Percentiles rank a stretch among this genome's conserved stretches.
phyloP scores from a whole-genome alignment of 1,140 invertebrate species.

The Drosophila pruinosa region DNA sequence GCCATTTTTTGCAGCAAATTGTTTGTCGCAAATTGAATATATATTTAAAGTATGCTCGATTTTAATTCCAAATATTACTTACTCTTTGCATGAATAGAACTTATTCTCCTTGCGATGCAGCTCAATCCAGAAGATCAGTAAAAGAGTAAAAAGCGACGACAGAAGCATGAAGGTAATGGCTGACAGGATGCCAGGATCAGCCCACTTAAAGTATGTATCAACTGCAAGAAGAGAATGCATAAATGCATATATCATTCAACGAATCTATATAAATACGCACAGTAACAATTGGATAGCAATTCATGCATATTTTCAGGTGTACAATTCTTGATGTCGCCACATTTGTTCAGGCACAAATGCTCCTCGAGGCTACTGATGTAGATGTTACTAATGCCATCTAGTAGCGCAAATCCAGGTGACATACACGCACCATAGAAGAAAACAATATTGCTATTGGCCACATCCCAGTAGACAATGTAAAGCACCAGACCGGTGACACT shows the following conservation, averaged over 20 bases:
- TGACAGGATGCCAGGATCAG: conserved; percentile 55
- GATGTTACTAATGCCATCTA: conserved; percentile 71
- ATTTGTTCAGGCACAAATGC: conserved; percentile 44
- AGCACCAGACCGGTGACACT: conserved; percentile 52
- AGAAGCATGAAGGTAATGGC: conserved; percentile 51
- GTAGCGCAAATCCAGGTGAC: conserved; percentile 66
- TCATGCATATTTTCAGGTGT: conserved; percentile 52
- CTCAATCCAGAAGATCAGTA: conserved; percentile 66
- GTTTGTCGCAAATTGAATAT: too few relatives aligned
- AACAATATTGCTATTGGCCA: conserved; percentile 59
- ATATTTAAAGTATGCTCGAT: background rate
- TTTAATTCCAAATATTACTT: conserved; percentile 22
- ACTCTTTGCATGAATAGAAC: conserved; percentile 61
- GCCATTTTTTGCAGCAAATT: too few relatives aligned
- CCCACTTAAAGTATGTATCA: conserved; percentile 54
- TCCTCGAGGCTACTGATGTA: conserved; percentile 54
- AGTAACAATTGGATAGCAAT: conserved; percentile 51
- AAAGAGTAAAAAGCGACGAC: conserved; percentile 12
- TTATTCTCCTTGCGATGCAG: conserved; percentile 58
- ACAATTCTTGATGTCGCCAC: conserved; percentile 27
- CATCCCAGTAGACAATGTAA: conserved; percentile 70
- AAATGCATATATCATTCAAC: background rate
- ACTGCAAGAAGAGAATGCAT: conserved; percentile 14
- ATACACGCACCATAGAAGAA: conserved; percentile 61
- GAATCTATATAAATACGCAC: conserved; percentile 36